Conservation (phyloP, 2,888 invertebrate species). For the Nycteola revayana region DNA sequence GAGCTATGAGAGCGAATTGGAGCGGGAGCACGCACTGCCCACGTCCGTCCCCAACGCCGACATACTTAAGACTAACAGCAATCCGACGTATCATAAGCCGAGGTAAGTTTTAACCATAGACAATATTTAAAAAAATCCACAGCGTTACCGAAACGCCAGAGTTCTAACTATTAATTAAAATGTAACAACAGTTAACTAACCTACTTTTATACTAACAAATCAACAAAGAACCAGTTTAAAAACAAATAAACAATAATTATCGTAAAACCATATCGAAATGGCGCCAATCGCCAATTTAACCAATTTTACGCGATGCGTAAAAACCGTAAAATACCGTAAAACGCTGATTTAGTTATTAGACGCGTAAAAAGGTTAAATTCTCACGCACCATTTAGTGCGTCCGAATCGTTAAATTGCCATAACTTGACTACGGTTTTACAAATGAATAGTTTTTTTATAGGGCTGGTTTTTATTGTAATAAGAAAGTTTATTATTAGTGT, state of each 20-base stretch:
- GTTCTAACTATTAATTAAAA: too few relatives aligned
- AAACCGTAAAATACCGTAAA: conserved; percentile 11
- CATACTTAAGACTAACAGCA: conserved; percentile 89
- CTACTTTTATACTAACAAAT: conserved; percentile 6
- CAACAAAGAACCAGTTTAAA: conserved; percentile 1
- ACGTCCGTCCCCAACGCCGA: conserved; percentile 90
- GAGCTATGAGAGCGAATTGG: conserved; percentile 86
- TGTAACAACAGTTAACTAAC: too few relatives aligned
- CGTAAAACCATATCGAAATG: conserved; percentile 17
- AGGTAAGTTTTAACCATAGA: conserved; percentile 59
- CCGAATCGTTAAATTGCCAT: conserved; percentile 37
- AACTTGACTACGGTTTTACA: conserved; percentile 35
- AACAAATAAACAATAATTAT: conserved; percentile 17
- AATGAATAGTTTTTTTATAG: conserved; percentile 29
- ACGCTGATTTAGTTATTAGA: conserved; percentile 20
- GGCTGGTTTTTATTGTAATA: conserved; percentile 12
- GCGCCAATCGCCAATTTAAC: conserved; percentile 22
- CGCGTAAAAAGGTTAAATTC: conserved; percentile 36
- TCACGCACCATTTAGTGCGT: conserved; percentile 33
- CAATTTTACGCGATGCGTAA: conserved; percentile 23
- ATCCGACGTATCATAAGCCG: conserved; percentile 88
- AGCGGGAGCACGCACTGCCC: conserved; percentile 87
- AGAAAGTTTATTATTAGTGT: neutral
- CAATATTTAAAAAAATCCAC: conserved; percentile 1
- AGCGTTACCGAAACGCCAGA: too few relatives aligned